Evolutionary conservation across 2,888 invertebrate species (phyloP), one percentile per base, ranked within the genome.

Genomic region (Nebria salina): DNA sequence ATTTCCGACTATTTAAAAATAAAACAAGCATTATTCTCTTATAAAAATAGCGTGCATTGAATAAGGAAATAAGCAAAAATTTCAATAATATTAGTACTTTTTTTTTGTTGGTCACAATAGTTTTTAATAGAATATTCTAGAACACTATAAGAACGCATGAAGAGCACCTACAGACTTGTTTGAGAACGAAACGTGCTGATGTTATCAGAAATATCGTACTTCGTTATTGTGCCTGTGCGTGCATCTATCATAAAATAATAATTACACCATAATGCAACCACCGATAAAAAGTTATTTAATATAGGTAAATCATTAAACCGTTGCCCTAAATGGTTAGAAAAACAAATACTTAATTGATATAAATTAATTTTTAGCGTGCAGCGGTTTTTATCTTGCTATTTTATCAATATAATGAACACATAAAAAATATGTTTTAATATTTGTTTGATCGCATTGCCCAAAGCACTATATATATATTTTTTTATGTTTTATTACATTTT

Each of bases 321-420:
- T 74, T 74, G 65, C n/a, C 74, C 65, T 68, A 66, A 78, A 78
- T 78, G 78, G 74, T 74, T 72, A 13, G 25, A 65, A 20, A 78
- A 78, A 78, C 74, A 74, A 78, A 74, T 65, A 70, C 13, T 66
- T 78, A 78, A 78, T 78, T 78, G 65, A 65, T 65, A 34, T 74
- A 72, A 78, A 78, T 78, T 78, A 78, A 78, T 78, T 78, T 78
- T 65, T 73, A 25, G 78, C 78, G 78, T 78, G 78, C 13, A 73
- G 2, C 13, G 54, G 3, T 54, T 54, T 54, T 11, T 13, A 54
- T 54, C 54, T 11, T 7, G 5, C 2, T 54, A 13, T 54, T 54
- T 11, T 54, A 54, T 54, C 13, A 13, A 54, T 11, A 54, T 54
- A 54, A 54, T 54, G 54, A 54, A 54, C 54, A 54, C 13, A 54